Evolutionary conservation across 2,113 vertebrate genomes (phyloP).

Genomic region (Clarias magur): DNA sequence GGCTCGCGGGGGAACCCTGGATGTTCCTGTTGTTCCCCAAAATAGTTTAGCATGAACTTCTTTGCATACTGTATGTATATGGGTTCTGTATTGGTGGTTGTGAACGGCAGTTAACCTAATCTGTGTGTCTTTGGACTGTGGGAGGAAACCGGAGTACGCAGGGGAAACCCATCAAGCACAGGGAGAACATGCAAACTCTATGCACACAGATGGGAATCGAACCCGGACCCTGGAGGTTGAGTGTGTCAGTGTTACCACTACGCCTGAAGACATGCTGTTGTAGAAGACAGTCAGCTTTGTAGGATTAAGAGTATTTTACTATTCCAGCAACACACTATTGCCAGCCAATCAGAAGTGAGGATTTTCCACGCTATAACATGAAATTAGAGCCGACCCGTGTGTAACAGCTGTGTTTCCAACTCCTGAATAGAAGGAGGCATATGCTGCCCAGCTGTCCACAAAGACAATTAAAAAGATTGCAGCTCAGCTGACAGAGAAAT

Average conservation of each 20-base stretch:
- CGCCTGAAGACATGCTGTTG: background rate
- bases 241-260: background rate
- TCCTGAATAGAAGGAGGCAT: background rate
- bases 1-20: too few species aligned
- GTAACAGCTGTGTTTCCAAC: conserved; percentile 2
- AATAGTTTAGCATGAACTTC: too few species aligned
- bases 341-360: conserved; percentile 2
- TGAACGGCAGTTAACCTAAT: too few species aligned
- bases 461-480: conserved; percentile 30
- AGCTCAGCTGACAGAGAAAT: conserved; percentile 34
- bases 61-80: too few species aligned
- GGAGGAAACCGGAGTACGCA: too few species aligned
- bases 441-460: conserved; percentile 26
- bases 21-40: too few species aligned
- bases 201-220: too few species aligned
- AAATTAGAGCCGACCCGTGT: background rate
- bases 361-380: background rate
- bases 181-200: too few species aligned
- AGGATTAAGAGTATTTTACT: background rate
- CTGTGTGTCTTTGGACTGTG: too few species aligned
- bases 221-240: too few species aligned
- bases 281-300: background rate
- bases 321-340: background rate
- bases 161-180: too few species aligned
- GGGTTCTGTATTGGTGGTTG: too few species aligned